Base-by-base conservation (phyloP, 2,888 invertebrate genomes). In the Cantharis rustica region DNA sequence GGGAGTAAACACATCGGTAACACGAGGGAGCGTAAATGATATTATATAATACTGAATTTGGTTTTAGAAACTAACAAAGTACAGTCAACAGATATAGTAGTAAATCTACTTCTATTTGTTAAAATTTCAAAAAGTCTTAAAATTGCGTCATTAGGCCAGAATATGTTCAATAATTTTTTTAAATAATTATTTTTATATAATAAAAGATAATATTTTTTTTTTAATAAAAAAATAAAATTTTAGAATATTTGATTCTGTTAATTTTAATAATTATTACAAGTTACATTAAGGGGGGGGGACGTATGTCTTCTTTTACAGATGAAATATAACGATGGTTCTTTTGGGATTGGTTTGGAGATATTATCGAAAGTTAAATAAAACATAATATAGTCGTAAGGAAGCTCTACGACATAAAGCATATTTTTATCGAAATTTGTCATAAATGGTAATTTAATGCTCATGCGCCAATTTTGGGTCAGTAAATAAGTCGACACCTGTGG, bases 401-500 rank as follows among this genome's bases (percentile, higher is more conserved):
- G 47, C 47, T n/a, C 47, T n/a, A 47, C 0, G n/a, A 47, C n/a
- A 47, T 47, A 47, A n/a, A 47, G 47, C 47, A 47, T 47, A 47
- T 47, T 47, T 47, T 47, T 47, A 47, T 47, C 47, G 47, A 47
- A 47, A 47, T 47, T 47, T 47, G 16, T n/a, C 15, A 66, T 66
- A 66, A 66, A 20, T 66, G 16, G 11, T 17, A 66, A 66, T 66
- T 66, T 66, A 66, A 20, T 66, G 64, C 64, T 66, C 64, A 66
- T 66, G 64, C 64, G 64, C 64, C 64, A 20, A 66, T 66, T 66
- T 66, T 66, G 64, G 64, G 64, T 66, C 64, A 66, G 64, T 66
- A 66, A 66, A 66, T 66, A 66, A 66, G 64, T 23, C 64, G 64
- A 66, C 64, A 66, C 64, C 64, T 66, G 64, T 66, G 64, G 64